A percentile compares a stretch with the other conserved stretches of the same genome.
phyloP scores from a whole-genome alignment of 2,888 invertebrate genomes.

The Hypsopygia costalis region DNA sequence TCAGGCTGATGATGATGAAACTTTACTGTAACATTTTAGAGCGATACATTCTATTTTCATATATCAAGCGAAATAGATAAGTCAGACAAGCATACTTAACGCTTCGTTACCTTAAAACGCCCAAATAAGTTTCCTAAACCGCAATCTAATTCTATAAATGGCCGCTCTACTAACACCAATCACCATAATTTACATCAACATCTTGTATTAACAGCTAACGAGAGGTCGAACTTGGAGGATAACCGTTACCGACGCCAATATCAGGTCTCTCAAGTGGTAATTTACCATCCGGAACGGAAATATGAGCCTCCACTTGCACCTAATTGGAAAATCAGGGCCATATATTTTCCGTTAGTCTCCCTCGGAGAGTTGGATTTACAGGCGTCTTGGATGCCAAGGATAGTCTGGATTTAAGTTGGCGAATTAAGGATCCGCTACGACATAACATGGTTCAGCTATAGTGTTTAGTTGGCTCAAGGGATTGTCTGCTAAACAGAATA shows the following conservation, averaged over 20 bases:
- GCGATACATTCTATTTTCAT: too few relatives aligned
- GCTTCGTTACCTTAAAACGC: too few relatives aligned
- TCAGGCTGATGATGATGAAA: too few relatives aligned
- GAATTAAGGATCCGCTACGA: constrained; percentile 27
- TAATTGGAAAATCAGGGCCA: constrained; percentile 70
- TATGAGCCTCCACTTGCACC: constrained; percentile 55
- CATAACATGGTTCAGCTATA: neutral
- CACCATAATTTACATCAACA: constrained; percentile 6
- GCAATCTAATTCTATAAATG: neutral
- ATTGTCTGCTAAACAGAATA: too few relatives aligned
- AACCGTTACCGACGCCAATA: constrained; percentile 10
- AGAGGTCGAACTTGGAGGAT: constrained; percentile 5
- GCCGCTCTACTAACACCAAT: neutral
- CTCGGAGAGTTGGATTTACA: constrained; percentile 21
- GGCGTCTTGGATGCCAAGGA: constrained; percentile 18
- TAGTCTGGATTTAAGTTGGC: constrained; percentile 30
- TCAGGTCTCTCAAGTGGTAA: constrained; percentile 31
- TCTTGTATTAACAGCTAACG: constrained; percentile 6
- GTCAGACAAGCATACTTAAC: too few relatives aligned
- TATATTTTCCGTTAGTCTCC: constrained; percentile 47
- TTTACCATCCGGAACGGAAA: constrained; percentile 50
- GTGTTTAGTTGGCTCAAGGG: neutral
- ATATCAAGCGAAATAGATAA: too few relatives aligned
- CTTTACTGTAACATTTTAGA: too few relatives aligned
- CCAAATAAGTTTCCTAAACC: neutral